Base-by-base conservation (phyloP, 2,888 invertebrate species). In the Eupithecia tripunctaria region DNA sequence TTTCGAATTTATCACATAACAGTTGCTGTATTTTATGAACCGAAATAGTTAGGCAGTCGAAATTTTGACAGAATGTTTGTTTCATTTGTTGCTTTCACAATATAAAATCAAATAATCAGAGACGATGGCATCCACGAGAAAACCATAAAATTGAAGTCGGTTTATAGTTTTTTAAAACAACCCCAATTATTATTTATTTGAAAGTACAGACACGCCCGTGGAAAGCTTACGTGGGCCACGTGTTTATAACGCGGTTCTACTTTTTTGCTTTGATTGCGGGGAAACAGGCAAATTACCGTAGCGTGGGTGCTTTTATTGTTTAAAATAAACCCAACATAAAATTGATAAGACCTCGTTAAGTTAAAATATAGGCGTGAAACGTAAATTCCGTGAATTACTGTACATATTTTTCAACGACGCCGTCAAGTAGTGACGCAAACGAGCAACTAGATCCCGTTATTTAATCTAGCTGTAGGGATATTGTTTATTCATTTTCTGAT, bases 331-430 rank as follows among this genome's bases (percentile, higher is more conserved):
- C 51, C 51, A 51, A 21, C 51, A 51, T 51, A 51, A 51, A 51
- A 51, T 51, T 51, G 51, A 51, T 51, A 51, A 21, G 51, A 51
- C 51, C 51, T 51, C 51, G 51, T 51, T 51, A 60, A 29, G 21
- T 41, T 64, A 64, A 64, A 64, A 64, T 64, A 64, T 64, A 21
- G n/a, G 64, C 64, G 38, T 64, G 64, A 38, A 64, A 64, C 36
- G 36, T 64, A 25, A 64, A 64, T 32, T 41, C 25, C 38, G 36
- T 64, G 64, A 64, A 38, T 38, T 38, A 12, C 38, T 64, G 38
- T 25, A 41, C 51, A 51, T 51, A 64, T 64, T 64, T 64, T n/a
- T 64, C 64, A 64, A 64, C 38, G 59, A 60, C 59, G 27, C 15
- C 27, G 29, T 21, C 51, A 51, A 51, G 51, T 21, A 10, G 21